phyloP scores from a whole-genome alignment of 2,888 invertebrate species.

The Caenorhabditis virilis region DNA sequence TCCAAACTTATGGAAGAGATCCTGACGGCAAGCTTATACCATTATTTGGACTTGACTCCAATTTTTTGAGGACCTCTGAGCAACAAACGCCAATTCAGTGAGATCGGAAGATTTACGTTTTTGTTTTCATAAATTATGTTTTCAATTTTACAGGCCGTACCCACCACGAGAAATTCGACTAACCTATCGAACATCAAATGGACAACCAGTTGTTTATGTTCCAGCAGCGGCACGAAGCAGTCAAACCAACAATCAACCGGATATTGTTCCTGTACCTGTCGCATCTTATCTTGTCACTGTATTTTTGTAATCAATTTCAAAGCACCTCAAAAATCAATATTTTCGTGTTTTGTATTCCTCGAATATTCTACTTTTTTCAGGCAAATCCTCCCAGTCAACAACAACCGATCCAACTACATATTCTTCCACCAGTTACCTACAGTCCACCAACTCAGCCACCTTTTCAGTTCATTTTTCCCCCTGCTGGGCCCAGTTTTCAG shows the following conservation, averaged over 20 bases:
- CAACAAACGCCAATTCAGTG: no score
- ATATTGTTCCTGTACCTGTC: slow-evolving; percentile 27
- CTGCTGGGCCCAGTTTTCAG: not conserved
- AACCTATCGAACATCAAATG: slow-evolving; percentile 33
- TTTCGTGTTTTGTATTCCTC: no score
- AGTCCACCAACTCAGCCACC: slow-evolving; percentile 8
- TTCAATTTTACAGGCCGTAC: slow-evolving; percentile 19
- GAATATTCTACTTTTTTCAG: slow-evolving; percentile 6
- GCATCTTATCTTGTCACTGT: slow-evolving; percentile 49
- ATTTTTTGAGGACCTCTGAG: slow-evolving; percentile 16
- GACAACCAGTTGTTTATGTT: slow-evolving; percentile 38
- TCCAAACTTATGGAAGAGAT: slow-evolving; percentile 40
- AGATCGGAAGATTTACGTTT: no score
- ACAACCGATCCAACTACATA: slow-evolving; percentile 22
- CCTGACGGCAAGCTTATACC: slow-evolving; percentile 25
- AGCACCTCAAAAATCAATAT: no score
- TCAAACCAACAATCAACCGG: not conserved
- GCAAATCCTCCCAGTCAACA: no score
- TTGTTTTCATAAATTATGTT: not conserved
- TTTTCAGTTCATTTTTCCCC: not conserved
- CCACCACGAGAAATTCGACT: slow-evolving; percentile 26
- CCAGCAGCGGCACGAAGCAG: slow-evolving; percentile 19
- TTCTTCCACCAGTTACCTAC: slow-evolving; percentile 14
- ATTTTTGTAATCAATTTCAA: not conserved
- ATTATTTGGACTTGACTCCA: slow-evolving; percentile 8